Percentiles rank a stretch among this genome's conserved stretches.
Evolutionary conservation across 2,113 vertebrate genomes (phyloP).

Genomic region (Cepphus grylle): DNA sequence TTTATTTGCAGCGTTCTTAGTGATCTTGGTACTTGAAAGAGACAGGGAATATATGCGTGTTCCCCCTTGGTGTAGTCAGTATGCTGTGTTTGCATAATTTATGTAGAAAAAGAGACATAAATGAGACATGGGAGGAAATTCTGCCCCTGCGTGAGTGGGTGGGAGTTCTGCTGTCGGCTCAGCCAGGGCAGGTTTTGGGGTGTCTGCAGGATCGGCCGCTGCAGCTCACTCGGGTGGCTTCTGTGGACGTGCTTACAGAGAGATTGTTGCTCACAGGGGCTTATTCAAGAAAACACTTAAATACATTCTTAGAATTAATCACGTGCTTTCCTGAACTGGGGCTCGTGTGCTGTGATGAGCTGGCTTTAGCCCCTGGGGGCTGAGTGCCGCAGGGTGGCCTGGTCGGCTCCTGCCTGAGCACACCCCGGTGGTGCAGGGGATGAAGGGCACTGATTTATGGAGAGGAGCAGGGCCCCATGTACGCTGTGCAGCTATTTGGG

Average conservation of each 20-base stretch:
- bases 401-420: background rate
- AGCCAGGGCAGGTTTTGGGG: background rate
- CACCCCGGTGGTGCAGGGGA: fast-evolving
- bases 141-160: background rate
- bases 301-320: background rate
- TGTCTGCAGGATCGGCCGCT: background rate
- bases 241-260: background rate
- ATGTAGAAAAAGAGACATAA: background rate
- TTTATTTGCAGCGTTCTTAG: background rate
- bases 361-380: background rate
- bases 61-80: background rate
- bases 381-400: fast-evolving
- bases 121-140: background rate
- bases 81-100: background rate
- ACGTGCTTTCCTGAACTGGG: background rate
- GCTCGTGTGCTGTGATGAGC: background rate
- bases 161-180: background rate
- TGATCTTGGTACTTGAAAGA: background rate
- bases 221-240: background rate
- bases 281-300: background rate
- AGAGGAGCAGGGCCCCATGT: background rate
- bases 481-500: background rate
- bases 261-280: background rate
- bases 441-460: fast-evolving
- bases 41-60: background rate